Conservation (phyloP, 2,113 vertebrate species). For the Lophotis ruficrista region DNA sequence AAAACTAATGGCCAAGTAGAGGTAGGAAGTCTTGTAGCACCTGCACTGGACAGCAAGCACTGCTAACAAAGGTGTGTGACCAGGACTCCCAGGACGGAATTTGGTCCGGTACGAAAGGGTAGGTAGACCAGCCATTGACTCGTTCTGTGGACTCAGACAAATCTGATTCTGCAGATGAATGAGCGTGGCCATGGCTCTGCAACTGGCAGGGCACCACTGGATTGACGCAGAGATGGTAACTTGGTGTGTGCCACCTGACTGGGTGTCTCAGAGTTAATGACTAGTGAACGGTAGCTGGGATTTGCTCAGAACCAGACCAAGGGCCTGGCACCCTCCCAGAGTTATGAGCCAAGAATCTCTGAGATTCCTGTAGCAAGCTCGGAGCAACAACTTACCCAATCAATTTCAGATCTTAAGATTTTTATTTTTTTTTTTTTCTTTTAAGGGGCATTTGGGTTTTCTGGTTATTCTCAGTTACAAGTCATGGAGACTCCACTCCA, state of each 20-base stretch:
- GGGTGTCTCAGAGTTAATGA: not conserved
- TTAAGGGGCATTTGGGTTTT: not conserved
- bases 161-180: not conserved
- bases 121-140: not conserved
- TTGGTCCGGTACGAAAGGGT: not conserved
- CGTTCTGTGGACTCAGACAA: not conserved
- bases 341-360: not conserved
- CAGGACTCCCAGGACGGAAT: too few species aligned
- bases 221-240: not conserved
- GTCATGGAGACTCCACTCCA: not conserved
- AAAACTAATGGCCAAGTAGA: not conserved
- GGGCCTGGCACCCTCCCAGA: not conserved
- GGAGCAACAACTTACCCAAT: not conserved
- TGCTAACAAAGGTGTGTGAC: fast-evolving
- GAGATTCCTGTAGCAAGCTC: not conserved
- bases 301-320: not conserved
- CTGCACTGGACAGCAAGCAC: not conserved
- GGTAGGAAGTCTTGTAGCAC: not conserved
- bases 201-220: not conserved
- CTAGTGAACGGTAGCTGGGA: not conserved
- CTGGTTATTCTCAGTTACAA: not conserved
- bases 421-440: not conserved
- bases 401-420: not conserved
- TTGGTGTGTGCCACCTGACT: not conserved
- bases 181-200: not conserved